Percentiles rank a stretch among this genome's conserved stretches.
Conservation (phyloP, 2,797 vertebrate genomes). For the Gobionotothen gibberifrons region DNA sequence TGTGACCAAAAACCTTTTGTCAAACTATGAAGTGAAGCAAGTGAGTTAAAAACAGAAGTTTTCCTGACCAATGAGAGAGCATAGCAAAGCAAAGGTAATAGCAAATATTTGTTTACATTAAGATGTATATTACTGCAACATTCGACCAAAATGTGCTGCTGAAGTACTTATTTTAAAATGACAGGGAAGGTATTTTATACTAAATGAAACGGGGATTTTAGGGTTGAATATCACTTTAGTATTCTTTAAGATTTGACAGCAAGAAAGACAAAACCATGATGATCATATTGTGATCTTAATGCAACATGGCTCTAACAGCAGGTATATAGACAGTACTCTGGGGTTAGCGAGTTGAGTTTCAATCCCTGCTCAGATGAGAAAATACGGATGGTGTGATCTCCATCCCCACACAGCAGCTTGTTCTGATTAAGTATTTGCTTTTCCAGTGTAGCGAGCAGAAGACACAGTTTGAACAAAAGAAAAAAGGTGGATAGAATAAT, state of each 20-base stretch:
- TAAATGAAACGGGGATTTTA: background rate
- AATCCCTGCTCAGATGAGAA: background rate
- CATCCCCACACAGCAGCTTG: background rate
- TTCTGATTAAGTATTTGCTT: background rate
- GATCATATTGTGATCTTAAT: background rate
- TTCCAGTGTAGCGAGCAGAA: background rate
- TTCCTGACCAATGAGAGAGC: background rate
- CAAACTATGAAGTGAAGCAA: background rate
- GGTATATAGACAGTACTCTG: background rate
- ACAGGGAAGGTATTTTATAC: background rate
- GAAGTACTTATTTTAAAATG: background rate
- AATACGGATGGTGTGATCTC: background rate
- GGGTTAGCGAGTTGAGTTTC: background rate
- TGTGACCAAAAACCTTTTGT: background rate
- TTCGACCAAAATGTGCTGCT: background rate
- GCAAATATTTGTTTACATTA: background rate
- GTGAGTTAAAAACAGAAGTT: background rate
- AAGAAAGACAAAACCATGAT: background rate
- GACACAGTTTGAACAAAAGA: constrained; percentile 19
- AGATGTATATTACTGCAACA: background rate
- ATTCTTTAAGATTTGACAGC: background rate
- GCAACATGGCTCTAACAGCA: background rate
- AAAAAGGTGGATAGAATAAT: background rate
- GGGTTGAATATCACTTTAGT: background rate
- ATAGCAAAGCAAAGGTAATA: background rate